A percentile compares a stretch with the other conserved stretches of the same genome.
phyloP scores from a whole-genome alignment of 2,888 invertebrate species.

The Ennomos fuscantarius region DNA sequence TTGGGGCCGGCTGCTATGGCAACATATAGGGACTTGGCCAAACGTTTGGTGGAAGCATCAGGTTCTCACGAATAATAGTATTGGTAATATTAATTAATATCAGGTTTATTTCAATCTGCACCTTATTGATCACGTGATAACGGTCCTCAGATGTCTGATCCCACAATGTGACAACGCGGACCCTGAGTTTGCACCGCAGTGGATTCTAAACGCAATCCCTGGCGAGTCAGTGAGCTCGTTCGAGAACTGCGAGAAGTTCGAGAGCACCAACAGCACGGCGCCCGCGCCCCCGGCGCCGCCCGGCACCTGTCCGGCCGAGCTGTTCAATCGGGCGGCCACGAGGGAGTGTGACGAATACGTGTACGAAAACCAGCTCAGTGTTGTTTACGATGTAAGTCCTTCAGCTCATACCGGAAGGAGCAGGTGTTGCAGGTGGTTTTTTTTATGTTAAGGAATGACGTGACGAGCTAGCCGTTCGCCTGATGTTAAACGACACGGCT shows the following conservation, averaged over 20 bases:
- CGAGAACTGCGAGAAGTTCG: constrained; percentile 63
- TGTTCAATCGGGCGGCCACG: constrained; percentile 57
- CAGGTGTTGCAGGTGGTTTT: no score
- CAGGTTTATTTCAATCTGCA: no score
- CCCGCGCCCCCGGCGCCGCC: constrained; percentile 21
- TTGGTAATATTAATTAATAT: no score
- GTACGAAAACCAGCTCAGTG: constrained; percentile 67
- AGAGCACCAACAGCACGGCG: constrained; percentile 44
- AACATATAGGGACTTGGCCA: no score
- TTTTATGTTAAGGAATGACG: no score
- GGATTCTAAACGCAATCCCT: constrained; percentile 68
- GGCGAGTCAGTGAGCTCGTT: constrained; percentile 52
- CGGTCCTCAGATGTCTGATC: constrained; percentile 60
- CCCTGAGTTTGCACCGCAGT: constrained; percentile 60
- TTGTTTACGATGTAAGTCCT: constrained; percentile 70
- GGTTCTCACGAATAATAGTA: no score
- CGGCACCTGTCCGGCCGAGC: constrained; percentile 60
- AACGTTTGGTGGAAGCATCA: no score
- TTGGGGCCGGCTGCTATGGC: no score
- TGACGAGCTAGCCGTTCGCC: no score
- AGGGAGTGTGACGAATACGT: constrained; percentile 60
- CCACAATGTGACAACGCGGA: constrained; percentile 62
- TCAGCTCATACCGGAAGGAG: no score
- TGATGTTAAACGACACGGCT: no score
- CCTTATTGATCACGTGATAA: no score